Percentiles rank a stretch among this genome's conserved stretches.
Conservation (phyloP, 2,797 vertebrate genomes). For the Lagocephalus sceleratus region DNA sequence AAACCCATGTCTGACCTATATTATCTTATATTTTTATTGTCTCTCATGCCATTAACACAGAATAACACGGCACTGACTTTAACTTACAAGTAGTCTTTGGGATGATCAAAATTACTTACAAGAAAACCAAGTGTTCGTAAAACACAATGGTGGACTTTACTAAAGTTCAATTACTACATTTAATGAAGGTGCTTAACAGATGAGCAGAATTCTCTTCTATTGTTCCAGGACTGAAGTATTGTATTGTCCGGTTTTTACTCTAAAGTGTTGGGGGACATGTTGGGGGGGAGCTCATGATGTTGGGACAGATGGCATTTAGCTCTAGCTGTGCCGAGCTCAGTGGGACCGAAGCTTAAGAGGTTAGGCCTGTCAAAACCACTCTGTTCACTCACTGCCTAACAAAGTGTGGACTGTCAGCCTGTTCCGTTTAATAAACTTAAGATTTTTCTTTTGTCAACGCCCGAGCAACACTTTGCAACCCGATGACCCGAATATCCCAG, state of each 20-base stretch:
- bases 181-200: not conserved
- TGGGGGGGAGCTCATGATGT: slow-evolving; percentile 75
- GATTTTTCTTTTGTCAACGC: slow-evolving; percentile 76
- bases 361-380: slow-evolving; percentile 98
- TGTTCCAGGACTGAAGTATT: slow-evolving; percentile 22
- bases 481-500: slow-evolving; percentile 71
- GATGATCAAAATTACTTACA: slow-evolving; percentile 21
- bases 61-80: not conserved
- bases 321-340: slow-evolving; percentile 92
- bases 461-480: slow-evolving; percentile 70
- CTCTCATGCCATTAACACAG: no score
- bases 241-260: slow-evolving; percentile 40
- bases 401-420: slow-evolving; percentile 88
- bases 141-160: not conserved
- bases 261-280: slow-evolving; percentile 58
- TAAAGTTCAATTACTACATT: not conserved
- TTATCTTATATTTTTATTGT: no score
- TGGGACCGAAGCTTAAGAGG: slow-evolving; percentile 95
- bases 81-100: not conserved
- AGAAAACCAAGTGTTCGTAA: slow-evolving; percentile 10
- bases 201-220: slow-evolving; percentile 24
- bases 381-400: slow-evolving; percentile 94
- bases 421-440: slow-evolving; percentile 89
- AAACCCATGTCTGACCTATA: no score
- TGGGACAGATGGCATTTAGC: slow-evolving; percentile 98